Evolutionary conservation across 1,140 invertebrate species (phyloP), one percentile per base, ranked within the genome.

Genomic region (Muscidifurax raptorellus): DNA sequence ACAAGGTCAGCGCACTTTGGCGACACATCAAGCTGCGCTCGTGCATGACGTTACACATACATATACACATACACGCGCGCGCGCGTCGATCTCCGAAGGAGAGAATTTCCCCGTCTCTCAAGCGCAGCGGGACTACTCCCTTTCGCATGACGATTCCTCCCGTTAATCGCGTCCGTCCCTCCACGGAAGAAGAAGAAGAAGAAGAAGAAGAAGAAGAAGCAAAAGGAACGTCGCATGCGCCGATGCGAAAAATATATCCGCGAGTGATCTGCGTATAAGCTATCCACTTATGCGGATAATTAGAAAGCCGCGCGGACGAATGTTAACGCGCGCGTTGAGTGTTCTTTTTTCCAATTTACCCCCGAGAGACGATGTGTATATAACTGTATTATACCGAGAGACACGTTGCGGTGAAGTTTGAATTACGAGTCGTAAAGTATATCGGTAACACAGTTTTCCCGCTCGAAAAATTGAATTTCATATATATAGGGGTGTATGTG

Each of bases 31-130:
- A n/a, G 52, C 52, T 27, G 67, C 9, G 28, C 67, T 69, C 67
- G 67, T 69, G 67, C 67, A 30, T 28, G 67, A 28, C 67, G 67
- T 69, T 13, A 67, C 27, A 67, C 9, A 67, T 67, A 28, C 22
- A n/a, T 67, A 66, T 66, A 77, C n/a, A 86, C 44, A n/a, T 40
- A 40, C 79, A 12, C 18, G 66, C 10, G 18, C n/a, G 66, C 10
- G 22, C 66, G 66, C 27, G 66, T 67, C 18, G 47, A 52, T 52
- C 47, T 52, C 13, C 4, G 18, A 10, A 40, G 36, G 36, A 40
- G 36, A 40, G 47, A 52, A 52, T 52, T 52, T 52, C 13, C 47
- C 47, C 47, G 47, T 22, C 13, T 40, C 36, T 40, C 36, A 40
- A 18, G 18, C 47, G 52, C 52, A 59, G 52, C 52, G 52, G 52